Percentiles rank a stretch among this genome's conserved stretches.
These are phyloP conservation scores for Tethya wilhelma DNA, from an alignment of 37 sponge, comb jelly and placozoan species.

Conservation along the genomic window DNA sequence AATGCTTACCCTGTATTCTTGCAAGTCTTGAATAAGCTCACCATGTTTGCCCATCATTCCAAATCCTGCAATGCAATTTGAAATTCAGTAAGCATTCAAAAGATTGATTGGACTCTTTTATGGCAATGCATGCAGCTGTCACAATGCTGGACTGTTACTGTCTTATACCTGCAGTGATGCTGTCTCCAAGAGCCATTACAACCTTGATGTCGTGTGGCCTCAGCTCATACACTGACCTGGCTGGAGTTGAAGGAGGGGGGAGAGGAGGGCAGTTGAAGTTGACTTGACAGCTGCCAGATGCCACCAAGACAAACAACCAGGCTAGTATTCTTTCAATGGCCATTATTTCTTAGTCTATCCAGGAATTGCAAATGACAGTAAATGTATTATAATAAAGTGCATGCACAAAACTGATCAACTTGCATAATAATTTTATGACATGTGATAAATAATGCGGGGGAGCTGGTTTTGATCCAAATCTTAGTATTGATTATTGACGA, in stretches of 20 bases:
- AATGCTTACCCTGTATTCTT: conserved; percentile 71
- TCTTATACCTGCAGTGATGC: conserved; percentile 80
- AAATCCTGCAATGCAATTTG: conserved; percentile 54
- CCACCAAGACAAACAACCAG: neutral
- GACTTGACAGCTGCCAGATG: neutral
- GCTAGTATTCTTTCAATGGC: too few relatives aligned
- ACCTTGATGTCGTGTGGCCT: conserved; percentile 87
- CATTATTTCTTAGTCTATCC: too few relatives aligned
- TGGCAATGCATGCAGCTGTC: neutral
- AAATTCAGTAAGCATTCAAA: too few relatives aligned
- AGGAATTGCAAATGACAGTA: too few relatives aligned
- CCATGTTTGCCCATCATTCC: conserved; percentile 70
- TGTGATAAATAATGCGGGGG: too few relatives aligned
- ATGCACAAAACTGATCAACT: too few relatives aligned
- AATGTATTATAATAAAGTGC: too few relatives aligned
- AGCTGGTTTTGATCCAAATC: too few relatives aligned
- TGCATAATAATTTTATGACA: too few relatives aligned
- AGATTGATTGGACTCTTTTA: neutral
- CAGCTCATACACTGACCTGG: conserved; percentile 73
- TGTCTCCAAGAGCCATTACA: conserved; percentile 88
- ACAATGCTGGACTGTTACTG: neutral
- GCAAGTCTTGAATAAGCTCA: conserved; percentile 43
- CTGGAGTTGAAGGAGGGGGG: conserved; percentile 68
- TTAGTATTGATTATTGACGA: too few relatives aligned
- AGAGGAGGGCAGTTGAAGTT: conserved; percentile 71